Conservation (phyloP, 2,888 invertebrate species). For the Biston betularia region DNA sequence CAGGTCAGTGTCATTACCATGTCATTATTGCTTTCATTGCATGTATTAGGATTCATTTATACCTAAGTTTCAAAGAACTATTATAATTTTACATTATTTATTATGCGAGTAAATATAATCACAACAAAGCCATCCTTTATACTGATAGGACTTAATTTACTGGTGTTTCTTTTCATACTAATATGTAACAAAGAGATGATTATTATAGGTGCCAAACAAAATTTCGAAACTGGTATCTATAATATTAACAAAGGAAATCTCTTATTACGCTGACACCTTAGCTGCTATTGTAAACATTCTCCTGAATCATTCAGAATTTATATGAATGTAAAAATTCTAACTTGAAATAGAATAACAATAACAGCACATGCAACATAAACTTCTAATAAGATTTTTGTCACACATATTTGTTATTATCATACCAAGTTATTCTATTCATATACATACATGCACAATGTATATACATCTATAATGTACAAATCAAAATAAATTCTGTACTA, state of each 20-base stretch:
- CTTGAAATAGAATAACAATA: not conserved
- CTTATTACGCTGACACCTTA: no score
- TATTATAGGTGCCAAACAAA: no score
- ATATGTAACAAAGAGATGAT: no score
- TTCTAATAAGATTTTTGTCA: not conserved
- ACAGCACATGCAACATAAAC: not conserved
- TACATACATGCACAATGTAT: not conserved
- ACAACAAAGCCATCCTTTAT: no score
- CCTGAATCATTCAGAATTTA: not conserved
- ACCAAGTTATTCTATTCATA: not conserved
- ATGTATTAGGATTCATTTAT: not conserved
- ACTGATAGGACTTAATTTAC: no score
- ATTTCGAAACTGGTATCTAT: no score
- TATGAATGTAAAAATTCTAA: not conserved
- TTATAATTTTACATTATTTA: not conserved
- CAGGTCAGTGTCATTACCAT: slow-evolving; percentile 72
- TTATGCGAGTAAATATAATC: not conserved
- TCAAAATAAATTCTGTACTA: not conserved
- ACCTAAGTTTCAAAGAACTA: not conserved
- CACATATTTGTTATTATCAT: not conserved
- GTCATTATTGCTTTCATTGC: slow-evolving; percentile 5
- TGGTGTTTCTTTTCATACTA: no score
- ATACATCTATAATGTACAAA: no score
- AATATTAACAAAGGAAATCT: no score
- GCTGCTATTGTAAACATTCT: not conserved